phyloP scores from a whole-genome alignment of 2,797 vertebrate species.

The Denticeps clupeoides region DNA sequence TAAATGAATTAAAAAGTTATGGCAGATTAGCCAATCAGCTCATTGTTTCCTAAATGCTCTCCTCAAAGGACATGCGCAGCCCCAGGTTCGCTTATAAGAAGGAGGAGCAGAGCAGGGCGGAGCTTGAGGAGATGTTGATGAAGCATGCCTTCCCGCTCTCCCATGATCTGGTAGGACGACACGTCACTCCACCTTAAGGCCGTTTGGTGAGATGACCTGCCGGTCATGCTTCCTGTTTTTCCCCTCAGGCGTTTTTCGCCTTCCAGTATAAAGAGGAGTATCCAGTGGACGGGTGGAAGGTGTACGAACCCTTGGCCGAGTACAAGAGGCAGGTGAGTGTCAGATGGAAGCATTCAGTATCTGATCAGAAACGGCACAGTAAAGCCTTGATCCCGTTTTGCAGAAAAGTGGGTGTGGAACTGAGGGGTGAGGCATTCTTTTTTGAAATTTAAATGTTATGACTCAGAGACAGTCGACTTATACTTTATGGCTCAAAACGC shows the following conservation, averaged over 20 bases:
- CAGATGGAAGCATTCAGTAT: neutral
- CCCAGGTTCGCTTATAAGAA: constrained; percentile 82
- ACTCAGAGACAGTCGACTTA: too few species aligned
- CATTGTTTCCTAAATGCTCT: too few species aligned
- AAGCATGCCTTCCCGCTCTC: constrained; percentile 79
- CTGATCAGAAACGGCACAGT: too few species aligned
- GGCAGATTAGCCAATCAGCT: too few species aligned
- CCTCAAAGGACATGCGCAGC: constrained; percentile 86
- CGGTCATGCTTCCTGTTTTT: constrained; percentile 6
- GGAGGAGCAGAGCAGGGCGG: constrained; percentile 70
- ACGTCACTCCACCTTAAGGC: neutral
- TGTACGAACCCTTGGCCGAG: constrained; percentile 78
- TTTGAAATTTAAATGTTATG: too few species aligned
- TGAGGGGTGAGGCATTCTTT: too few species aligned
- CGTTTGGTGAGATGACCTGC: constrained; percentile 7
- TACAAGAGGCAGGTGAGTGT: constrained; percentile 82
- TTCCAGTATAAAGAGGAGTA: constrained; percentile 85
- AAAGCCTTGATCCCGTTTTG: too few species aligned
- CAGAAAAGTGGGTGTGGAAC: too few species aligned
- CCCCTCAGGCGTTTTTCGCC: constrained; percentile 72
- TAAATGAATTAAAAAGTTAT: too few species aligned
- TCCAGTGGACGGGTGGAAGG: constrained; percentile 86
- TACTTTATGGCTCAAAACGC: too few species aligned
- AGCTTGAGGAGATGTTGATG: constrained; percentile 72
- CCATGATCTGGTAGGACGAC: constrained; percentile 63